These are phyloP conservation scores for Panzeria rudis DNA, from an alignment of 2,888 invertebrate species.

Conservation along the genomic window DNA sequence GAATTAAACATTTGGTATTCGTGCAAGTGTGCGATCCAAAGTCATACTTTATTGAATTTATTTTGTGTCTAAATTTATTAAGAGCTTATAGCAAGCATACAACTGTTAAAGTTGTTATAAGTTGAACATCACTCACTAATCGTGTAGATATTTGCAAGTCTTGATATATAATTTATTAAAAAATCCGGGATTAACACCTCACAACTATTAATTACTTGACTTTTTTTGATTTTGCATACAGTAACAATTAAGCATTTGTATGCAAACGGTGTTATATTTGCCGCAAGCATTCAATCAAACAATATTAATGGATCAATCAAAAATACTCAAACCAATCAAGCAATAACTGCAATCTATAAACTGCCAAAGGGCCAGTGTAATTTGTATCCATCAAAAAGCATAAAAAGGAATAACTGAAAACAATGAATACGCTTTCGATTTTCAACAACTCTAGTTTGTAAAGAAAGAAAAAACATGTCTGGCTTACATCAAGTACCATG, in stretches of 20 bases:
- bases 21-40: too few species aligned
- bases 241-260: constrained; percentile 60
- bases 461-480: not conserved
- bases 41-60: too few species aligned
- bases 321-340: constrained; percentile 25
- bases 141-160: not conserved
- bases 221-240: not conserved
- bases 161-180: constrained; percentile 11
- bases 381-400: constrained; percentile 17
- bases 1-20: too few species aligned
- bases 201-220: constrained; percentile 46
- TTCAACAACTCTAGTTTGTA: constrained; percentile 25
- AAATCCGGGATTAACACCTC: constrained; percentile 55
- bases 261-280: constrained; percentile 54
- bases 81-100: not conserved
- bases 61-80: too few species aligned
- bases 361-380: not conserved
- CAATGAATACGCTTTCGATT: constrained; percentile 15
- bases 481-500: not conserved
- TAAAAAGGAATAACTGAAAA: not conserved
- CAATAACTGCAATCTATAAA: constrained; percentile 3
- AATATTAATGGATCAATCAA: constrained; percentile 62
- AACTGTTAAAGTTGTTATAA: not conserved
- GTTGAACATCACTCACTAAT: not conserved
- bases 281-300: constrained; percentile 48